Base-by-base conservation (phyloP, 1,140 invertebrate genomes). In the Cotesia chilonis region DNA sequence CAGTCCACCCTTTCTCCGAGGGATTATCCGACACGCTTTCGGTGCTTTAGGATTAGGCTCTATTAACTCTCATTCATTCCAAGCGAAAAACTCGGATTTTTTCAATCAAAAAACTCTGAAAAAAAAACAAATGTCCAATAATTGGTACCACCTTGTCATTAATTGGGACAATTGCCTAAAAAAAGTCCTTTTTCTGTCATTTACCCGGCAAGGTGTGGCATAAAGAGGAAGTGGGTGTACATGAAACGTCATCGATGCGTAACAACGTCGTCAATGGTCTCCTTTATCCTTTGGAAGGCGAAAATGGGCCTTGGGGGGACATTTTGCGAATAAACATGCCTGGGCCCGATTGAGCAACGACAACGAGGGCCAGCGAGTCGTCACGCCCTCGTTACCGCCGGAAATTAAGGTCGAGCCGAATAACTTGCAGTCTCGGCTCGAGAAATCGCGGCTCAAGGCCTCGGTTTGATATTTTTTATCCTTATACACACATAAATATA, bases 171-270 rank as follows among this genome's bases (percentile, higher is more conserved):
- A 28, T 1, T 1, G 1, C 20, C 20, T 2, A 28, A 28, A 28
- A 28, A 28, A 28, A 41, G 6, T 5, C 2, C 6, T 41, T 7
- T 59, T 17, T 59, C 20, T 20, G 28, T 20, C 17, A 20, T 20
- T 17, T 7, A 20, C 3, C 17, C 57, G 14, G 5, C 66, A 84
- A 84, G 84, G 85, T 85, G 85, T 87, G 85, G 85, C 84, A 76
- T 84, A 85, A 87, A 85, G 84, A 86, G 85, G 85, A 87, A 86
- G 84, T 86, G 85, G 85, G 85, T 86, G 84, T 87, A 84, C 85
- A 81, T 82, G 82, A 79, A 59, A 78, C 81, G 83, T 78, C 82
- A 85, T 82, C 85, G 83, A 79, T 84, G 85, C 84, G 83, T 85
- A 84, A 86, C 85, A 81, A 67, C 17, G 2, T 59, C 47, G 12